phyloP scores from a whole-genome alignment of 2,113 vertebrate species.

The Hippopotamus amphibius region DNA sequence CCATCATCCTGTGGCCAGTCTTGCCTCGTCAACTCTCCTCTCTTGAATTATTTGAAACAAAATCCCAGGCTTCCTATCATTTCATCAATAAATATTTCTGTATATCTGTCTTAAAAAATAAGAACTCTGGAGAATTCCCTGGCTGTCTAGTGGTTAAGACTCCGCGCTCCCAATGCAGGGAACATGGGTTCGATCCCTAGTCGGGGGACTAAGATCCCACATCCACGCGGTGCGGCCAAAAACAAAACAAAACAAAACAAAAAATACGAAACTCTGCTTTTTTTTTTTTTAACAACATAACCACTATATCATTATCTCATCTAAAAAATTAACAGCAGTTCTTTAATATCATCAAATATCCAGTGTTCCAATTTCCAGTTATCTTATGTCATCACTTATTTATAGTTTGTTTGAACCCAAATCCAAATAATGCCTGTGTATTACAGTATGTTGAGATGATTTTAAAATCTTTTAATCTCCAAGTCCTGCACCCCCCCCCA shows the following conservation, averaged over 20 bases:
- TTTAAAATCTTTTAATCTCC: not conserved
- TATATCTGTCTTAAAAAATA: not conserved
- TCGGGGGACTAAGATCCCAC: too few relatives aligned
- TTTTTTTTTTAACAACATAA: not conserved
- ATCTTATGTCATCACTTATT: not conserved
- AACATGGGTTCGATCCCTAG: too few relatives aligned
- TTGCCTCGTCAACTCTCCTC: not conserved
- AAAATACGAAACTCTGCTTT: too few relatives aligned
- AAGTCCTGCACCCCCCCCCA: not conserved
- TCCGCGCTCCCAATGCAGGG: too few relatives aligned
- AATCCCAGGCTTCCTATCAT: not conserved
- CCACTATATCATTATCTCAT: not conserved
- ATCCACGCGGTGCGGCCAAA: too few relatives aligned
- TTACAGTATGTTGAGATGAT: not conserved
- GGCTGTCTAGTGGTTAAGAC: too few relatives aligned
- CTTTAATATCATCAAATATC: slow-evolving; percentile 41
- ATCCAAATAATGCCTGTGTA: not conserved
- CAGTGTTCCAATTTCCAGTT: slow-evolving; percentile 25
- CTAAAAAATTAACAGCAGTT: slow-evolving; percentile 37
- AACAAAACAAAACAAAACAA: too few relatives aligned
- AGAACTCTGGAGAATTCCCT: not conserved
- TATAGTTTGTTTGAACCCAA: not conserved
- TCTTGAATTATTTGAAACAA: slow-evolving; percentile 37
- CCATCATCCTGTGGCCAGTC: not conserved
- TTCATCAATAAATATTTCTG: not conserved